Base-by-base conservation (phyloP, 2,113 vertebrate genomes). In the Vidua chalybeata region DNA sequence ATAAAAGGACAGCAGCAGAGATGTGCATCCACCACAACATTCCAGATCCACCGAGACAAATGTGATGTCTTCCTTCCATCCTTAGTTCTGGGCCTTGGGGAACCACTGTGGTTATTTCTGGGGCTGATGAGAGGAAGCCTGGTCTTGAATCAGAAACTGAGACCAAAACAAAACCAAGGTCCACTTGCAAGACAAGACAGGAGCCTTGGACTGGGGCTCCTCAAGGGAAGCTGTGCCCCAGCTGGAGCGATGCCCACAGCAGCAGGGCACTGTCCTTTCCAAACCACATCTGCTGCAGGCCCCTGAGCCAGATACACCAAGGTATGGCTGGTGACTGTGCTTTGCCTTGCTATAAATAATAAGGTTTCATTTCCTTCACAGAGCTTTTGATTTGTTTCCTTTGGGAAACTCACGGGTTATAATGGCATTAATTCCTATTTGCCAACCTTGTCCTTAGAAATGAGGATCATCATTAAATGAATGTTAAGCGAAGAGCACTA, bases 381-480 rank as follows among this genome's bases (percentile, higher is more conserved):
- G 51, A 91, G 77, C 78, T 90, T 91, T 93, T 94, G 71, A 92
- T 93, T 93, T 87, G 77, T 69, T 77, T 79, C 89, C 87, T 91
- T 87, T 73, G 81, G 87, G 94, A 96, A 78, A 84, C 82, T 84
- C 37, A 23, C 0, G 0, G 64, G 84, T 83, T 96, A 96, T 96
- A 96, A 96, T 71, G 89, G 90, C 75, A 96, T 92, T 96, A 95
- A 93, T 95, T 91, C 90, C 84, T 97, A 90, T 97, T 96, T 96
- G 84, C 95, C 91, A 97, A 84, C 68, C 73, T 94, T 94, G 95
- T 95, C 90, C 43, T 13, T 95, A 93, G 93, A 97, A 96, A 96
- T 91, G 91, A 97, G 79, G 90, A 84, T 96, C 86, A 95, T 97
- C 94, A 93, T 96, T 97, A 97, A 97, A 96, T 71, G 84, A 87